A percentile compares a stretch with the other conserved stretches of the same genome.
phyloP scores from a whole-genome alignment of 2,888 invertebrate genomes.

The Lymantria dispar region DNA sequence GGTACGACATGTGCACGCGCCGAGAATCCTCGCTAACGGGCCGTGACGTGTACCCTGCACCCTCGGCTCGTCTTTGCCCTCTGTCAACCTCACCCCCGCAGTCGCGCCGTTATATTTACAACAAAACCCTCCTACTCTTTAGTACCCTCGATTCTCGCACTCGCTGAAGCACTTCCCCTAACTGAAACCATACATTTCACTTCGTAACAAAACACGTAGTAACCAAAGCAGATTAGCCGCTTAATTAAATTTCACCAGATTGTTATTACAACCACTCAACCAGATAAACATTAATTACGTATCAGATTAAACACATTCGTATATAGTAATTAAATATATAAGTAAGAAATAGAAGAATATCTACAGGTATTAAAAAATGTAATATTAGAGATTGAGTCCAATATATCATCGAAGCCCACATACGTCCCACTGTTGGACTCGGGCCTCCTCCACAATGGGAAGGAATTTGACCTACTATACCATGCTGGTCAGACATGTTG shows the following conservation, averaged over 20 bases:
- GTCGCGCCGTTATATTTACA: slow-evolving; percentile 66
- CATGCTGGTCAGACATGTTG: too few relatives aligned
- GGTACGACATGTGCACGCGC: slow-evolving; percentile 78
- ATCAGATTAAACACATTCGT: neutral
- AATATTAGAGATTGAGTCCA: too few relatives aligned
- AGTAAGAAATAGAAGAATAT: too few relatives aligned
- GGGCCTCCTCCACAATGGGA: too few relatives aligned
- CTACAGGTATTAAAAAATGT: too few relatives aligned
- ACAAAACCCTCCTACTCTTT: slow-evolving; percentile 15
- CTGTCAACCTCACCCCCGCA: slow-evolving; percentile 26
- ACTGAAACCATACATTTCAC: slow-evolving; percentile 65
- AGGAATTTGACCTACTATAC: too few relatives aligned
- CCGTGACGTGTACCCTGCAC: slow-evolving; percentile 56
- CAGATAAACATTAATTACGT: slow-evolving; percentile 43
- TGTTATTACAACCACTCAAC: slow-evolving; percentile 67
- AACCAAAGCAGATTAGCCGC: slow-evolving; percentile 74
- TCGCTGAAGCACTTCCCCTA: slow-evolving; percentile 68
- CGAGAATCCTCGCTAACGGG: slow-evolving; percentile 70
- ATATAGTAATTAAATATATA: too few relatives aligned
- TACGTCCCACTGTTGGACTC: too few relatives aligned
- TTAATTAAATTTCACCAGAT: slow-evolving; percentile 78
- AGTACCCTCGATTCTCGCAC: slow-evolving; percentile 17
- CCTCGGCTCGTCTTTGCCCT: slow-evolving; percentile 12
- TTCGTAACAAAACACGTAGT: slow-evolving; percentile 66
- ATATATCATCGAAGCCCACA: too few relatives aligned